Base-by-base conservation (phyloP, 2,113 vertebrate species). In the Heptranchias perlo region DNA sequence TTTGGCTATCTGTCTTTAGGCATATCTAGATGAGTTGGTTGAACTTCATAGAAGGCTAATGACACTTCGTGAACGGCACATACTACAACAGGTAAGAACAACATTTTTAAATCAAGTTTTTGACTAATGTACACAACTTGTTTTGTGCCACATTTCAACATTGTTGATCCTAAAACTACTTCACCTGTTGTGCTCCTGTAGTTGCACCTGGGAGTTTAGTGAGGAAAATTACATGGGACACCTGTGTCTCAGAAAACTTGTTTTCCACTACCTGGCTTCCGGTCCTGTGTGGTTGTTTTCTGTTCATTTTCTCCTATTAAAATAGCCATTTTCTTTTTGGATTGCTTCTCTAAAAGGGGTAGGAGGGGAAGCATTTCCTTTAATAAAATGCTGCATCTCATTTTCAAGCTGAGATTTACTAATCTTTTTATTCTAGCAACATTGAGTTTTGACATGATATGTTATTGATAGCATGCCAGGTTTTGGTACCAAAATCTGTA, bases 41-140 rank as follows among this genome's bases (percentile, higher is more conserved):
- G 99, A 99, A 96, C 99, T 99, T 93, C 99, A 99, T 97, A 99
- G 99, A 98, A 98, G 99, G 97, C 97, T 99, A 97, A 99, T 99
- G 99, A 98, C 99, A 16, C 96, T 99, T 96, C 98, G 99, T 97
- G 99, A 99, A 97, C 98, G 99, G 97, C 99, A 99, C 76, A 98
- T 99, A 96, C 97, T 99, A 61, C 99, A 99, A 96, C 99, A 99
- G 99, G 99, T 99, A 98, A 98, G 98, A 96, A 96, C 8, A 52
- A 18, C 67, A 97, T 93, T 96, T 65, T 39, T 86, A 91, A 96
- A 96, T 96, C 96, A 96, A 96, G 96, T 94, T 96, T 96, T 54
- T 97, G 95, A 96, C 61, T 95, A 96, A 89, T 96, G 95, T 64
- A 96, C 13, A 62, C 6, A 21, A 21, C 35, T 93, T 39, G 25